phyloP scores from a whole-genome alignment of 2,888 invertebrate genomes.

The Slavum lentiscoides region DNA sequence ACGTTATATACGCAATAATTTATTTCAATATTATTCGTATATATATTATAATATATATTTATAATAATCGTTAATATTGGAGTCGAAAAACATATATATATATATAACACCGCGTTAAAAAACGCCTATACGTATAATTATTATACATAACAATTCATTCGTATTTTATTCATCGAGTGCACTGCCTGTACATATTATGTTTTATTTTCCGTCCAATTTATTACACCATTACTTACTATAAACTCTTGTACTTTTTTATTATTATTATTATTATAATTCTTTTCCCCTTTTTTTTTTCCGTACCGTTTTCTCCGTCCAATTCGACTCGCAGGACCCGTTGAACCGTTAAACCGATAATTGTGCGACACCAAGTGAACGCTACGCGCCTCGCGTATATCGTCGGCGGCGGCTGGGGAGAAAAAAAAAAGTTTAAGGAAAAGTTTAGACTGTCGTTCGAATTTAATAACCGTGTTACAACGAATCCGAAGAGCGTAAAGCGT shows the following conservation, averaged over 20 bases:
- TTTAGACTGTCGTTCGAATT: conserved; percentile 51
- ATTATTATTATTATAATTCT: conserved; percentile 4
- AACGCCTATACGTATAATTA: too few species aligned
- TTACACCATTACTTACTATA: not conserved
- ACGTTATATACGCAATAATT: too few species aligned
- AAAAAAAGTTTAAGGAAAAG: conserved; percentile 42
- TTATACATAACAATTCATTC: too few species aligned
- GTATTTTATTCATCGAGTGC: too few species aligned
- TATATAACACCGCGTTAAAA: too few species aligned
- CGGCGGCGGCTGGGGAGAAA: not conserved
- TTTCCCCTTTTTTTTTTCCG: conserved; percentile 19
- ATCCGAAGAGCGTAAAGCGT: conserved; percentile 51
- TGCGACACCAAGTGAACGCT: conserved; percentile 44
- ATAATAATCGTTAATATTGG: too few species aligned
- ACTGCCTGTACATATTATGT: too few species aligned
- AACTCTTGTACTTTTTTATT: conserved; percentile 22
- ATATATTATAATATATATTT: too few species aligned
- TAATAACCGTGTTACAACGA: conserved; percentile 53
- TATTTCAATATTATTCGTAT: too few species aligned
- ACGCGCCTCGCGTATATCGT: not conserved
- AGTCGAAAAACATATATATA: too few species aligned
- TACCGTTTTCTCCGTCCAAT: conserved; percentile 7
- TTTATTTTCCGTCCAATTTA: conserved; percentile 9
- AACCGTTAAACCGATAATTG: conserved; percentile 53
- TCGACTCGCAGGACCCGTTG: conserved; percentile 27